A percentile compares a stretch with the other conserved stretches of the same genome.
These are phyloP conservation scores for Periophthalmodon schlosseri DNA, from an alignment of 2,113 vertebrate genomes.

Conservation along the genomic window DNA sequence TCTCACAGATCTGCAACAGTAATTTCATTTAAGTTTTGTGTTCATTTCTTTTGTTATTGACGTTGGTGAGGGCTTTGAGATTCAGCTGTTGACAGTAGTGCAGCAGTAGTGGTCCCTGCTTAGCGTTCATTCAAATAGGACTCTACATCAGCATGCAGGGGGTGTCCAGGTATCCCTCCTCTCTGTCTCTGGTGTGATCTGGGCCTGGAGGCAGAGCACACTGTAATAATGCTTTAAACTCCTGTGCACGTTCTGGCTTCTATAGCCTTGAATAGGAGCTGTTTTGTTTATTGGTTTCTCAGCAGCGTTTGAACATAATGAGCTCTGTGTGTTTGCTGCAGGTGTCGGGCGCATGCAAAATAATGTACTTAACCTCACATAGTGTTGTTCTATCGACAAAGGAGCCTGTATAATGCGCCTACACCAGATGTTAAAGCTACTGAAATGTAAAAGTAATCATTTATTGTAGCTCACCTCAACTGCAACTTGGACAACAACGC, in stretches of 20 bases:
- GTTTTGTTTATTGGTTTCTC: slow-evolving; percentile 15
- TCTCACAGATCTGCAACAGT: neutral
- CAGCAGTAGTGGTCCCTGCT: slow-evolving; percentile 20
- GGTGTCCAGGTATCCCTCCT: slow-evolving; percentile 13
- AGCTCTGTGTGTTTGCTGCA: slow-evolving; percentile 20
- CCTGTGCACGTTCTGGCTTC: slow-evolving; percentile 16
- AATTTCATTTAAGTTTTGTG: slow-evolving; percentile 1
- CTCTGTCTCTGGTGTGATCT: slow-evolving; percentile 20
- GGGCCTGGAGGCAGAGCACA: slow-evolving; percentile 13
- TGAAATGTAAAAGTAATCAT: neutral
- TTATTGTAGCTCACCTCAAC: neutral
- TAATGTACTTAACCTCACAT: neutral
- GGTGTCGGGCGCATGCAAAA: slow-evolving; percentile 17
- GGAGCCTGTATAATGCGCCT: neutral
- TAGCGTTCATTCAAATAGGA: slow-evolving; percentile 48
- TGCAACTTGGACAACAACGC: neutral
- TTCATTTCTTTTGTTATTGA: slow-evolving; percentile 33
- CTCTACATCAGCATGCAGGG: slow-evolving; percentile 40
- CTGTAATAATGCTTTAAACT: slow-evolving; percentile 30
- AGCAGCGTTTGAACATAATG: slow-evolving; percentile 37
- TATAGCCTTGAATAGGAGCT: slow-evolving; percentile 26
- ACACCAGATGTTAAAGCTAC: neutral
- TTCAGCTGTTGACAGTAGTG: slow-evolving; percentile 31
- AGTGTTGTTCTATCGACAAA: neutral
- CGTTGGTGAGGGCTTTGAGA: slow-evolving; percentile 18